These are phyloP conservation scores for Okapia johnstoni DNA, from an alignment of 2,113 vertebrate species.

Conservation along the genomic window DNA sequence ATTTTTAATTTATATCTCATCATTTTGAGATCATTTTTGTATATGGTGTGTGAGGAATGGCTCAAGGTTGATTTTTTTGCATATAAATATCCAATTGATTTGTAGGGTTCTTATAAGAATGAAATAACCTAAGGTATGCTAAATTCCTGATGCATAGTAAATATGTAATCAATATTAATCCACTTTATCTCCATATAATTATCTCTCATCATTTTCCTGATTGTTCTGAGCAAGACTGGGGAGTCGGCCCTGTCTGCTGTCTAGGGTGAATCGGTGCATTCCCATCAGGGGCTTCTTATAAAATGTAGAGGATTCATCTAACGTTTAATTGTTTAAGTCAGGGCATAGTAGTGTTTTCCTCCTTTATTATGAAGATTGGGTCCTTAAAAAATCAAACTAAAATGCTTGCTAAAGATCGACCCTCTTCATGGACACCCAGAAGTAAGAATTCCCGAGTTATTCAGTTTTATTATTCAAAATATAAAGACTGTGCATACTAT, in stretches of 20 bases:
- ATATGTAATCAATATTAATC: neutral
- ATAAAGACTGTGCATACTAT: neutral
- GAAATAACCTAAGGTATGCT: neutral
- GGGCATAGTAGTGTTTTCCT: neutral
- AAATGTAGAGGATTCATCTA: neutral
- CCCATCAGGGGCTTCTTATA: neutral
- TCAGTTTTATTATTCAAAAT: neutral
- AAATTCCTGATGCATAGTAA: neutral
- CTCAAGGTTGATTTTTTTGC: neutral
- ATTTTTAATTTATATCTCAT: neutral
- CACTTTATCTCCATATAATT: neutral
- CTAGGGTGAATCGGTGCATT: neutral
- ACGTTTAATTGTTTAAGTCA: neutral
- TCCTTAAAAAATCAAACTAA: neutral
- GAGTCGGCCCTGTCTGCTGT: neutral
- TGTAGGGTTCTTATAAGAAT: neutral
- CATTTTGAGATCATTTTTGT: neutral
- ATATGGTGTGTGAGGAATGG: neutral
- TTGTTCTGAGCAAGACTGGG: neutral
- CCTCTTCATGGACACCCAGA: neutral
- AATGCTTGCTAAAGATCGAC: neutral
- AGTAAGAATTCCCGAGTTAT: neutral
- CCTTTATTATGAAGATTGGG: neutral
- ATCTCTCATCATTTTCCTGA: neutral
- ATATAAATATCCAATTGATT: neutral